phyloP scores from a whole-genome alignment of 2,797 vertebrate species.

The Poecilia velifera region DNA sequence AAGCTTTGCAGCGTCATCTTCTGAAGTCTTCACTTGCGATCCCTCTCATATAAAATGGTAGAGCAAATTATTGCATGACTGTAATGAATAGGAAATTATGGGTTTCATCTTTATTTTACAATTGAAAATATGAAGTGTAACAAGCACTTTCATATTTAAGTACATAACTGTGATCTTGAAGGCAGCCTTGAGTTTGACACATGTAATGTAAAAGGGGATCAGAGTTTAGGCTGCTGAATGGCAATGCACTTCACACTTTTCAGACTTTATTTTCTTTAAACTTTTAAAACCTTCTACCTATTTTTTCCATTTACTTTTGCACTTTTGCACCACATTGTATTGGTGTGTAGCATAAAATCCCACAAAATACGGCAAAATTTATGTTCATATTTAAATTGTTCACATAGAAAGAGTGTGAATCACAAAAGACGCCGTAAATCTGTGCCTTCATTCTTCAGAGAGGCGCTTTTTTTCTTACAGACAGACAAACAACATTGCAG shows the following conservation, averaged over 20 bases:
- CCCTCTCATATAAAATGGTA: neutral
- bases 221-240: neutral
- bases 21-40: neutral
- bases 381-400: neutral
- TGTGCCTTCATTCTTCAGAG: neutral
- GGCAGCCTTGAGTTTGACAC: neutral
- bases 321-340: neutral
- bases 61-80: neutral
- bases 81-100: neutral
- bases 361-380: neutral
- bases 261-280: neutral
- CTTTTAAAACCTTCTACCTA: neutral
- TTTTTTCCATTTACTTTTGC: neutral
- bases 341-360: neutral
- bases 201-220: neutral
- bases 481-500: neutral
- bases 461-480: neutral
- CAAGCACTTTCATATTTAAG: neutral
- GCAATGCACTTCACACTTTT: neutral
- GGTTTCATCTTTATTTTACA: neutral
- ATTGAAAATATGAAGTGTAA: neutral
- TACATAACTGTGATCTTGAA: neutral
- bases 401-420: neutral
- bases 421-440: neutral
- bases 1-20: slow-evolving; percentile 2